These are phyloP conservation scores for Dolichotis patagonum DNA, from an alignment of 2,113 vertebrate genomes.

Conservation along the genomic window DNA sequence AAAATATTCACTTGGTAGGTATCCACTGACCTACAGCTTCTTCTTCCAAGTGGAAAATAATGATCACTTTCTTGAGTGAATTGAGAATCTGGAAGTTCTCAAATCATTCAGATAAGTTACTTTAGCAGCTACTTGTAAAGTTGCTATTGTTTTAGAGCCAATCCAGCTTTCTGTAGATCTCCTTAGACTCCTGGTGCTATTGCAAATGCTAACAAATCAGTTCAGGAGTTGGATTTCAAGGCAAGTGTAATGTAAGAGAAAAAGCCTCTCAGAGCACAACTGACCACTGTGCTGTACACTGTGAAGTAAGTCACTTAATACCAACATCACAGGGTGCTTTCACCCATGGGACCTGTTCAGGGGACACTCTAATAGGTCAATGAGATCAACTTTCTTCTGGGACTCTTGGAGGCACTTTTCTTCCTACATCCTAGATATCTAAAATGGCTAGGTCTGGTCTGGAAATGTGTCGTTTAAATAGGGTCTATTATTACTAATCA, in stretches of 20 bases:
- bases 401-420: neutral
- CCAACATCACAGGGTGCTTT: conserved; percentile 55
- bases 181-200: conserved; percentile 22
- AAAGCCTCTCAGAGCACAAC: conserved; percentile 41
- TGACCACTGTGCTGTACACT: conserved; percentile 19
- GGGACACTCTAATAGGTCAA: neutral
- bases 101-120: neutral
- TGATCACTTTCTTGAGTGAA: neutral
- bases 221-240: conserved; percentile 76
- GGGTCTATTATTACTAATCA: neutral
- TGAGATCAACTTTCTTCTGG: conserved; percentile 6
- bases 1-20: neutral
- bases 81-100: neutral
- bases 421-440: conserved; percentile 2
- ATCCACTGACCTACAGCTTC: neutral
- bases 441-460: conserved; percentile 15
- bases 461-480: neutral
- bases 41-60: neutral
- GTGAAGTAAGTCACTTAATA: conserved; percentile 64
- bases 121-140: conserved; percentile 7
- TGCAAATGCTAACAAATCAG: conserved; percentile 58
- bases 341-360: neutral
- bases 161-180: conserved; percentile 27
- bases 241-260: conserved; percentile 53
- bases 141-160: conserved; percentile 27